These are phyloP conservation scores for Pachliopta kotzebuea DNA, from an alignment of 2,888 invertebrate genomes.

Conservation along the genomic window DNA sequence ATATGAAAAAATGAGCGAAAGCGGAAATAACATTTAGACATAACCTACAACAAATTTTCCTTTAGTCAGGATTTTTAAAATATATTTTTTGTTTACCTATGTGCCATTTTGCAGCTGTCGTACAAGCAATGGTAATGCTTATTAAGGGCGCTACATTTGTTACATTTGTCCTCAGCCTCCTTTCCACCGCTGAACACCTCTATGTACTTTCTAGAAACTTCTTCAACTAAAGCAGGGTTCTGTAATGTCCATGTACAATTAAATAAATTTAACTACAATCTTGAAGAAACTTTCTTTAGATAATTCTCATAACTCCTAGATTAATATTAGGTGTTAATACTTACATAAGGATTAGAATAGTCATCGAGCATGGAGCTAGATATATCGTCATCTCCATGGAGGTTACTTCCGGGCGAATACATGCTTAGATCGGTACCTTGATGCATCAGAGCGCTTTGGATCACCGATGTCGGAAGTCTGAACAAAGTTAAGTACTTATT, in stretches of 20 bases:
- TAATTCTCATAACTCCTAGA: too few species aligned
- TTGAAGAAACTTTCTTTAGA: too few species aligned
- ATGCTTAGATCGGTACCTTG: constrained; percentile 70
- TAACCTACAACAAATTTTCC: too few species aligned
- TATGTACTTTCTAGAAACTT: constrained; percentile 75
- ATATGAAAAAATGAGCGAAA: too few species aligned
- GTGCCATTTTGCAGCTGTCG: constrained; percentile 87
- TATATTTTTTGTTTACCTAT: constrained; percentile 79
- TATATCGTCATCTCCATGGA: constrained; percentile 68
- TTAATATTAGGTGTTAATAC: constrained; percentile 36
- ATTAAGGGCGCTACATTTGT: constrained; percentile 82
- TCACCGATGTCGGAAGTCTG: constrained; percentile 70
- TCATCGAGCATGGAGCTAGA: constrained; percentile 67
- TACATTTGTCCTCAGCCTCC: constrained; percentile 77
- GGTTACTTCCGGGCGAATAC: constrained; percentile 69
- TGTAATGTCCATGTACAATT: constrained; percentile 37
- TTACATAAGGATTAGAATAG: constrained; percentile 65
- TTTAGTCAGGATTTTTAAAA: too few species aligned
- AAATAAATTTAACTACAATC: neutral
- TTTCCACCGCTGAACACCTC: constrained; percentile 73
- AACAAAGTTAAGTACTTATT: too few species aligned
- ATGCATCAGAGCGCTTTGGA: constrained; percentile 73
- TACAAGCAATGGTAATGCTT: constrained; percentile 94
- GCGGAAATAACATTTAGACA: too few species aligned
- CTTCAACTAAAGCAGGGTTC: constrained; percentile 81